Conservation (phyloP, 1,140 invertebrate genomes). For the Brachionus angularis region DNA sequence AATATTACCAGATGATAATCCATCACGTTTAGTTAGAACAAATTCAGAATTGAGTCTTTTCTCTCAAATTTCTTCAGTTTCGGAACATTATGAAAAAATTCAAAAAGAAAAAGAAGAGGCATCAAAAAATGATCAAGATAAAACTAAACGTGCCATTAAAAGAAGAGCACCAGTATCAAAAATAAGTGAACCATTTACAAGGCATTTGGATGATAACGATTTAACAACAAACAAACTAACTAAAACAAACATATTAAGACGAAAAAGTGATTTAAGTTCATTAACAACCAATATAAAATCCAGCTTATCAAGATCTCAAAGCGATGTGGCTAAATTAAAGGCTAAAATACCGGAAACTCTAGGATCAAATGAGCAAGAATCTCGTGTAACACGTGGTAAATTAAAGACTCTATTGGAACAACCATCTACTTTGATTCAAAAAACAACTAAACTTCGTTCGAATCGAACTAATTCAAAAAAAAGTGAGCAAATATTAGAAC, state of each 20-base stretch:
- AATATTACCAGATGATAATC: background rate
- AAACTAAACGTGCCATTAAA: background rate
- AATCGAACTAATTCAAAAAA: no score
- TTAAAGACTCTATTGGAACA: background rate
- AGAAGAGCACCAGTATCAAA: background rate
- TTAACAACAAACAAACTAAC: no score
- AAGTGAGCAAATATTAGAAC: slow-evolving; percentile 1
- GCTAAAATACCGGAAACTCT: no score
- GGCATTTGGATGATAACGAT: no score
- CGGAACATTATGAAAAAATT: slow-evolving; percentile 3
- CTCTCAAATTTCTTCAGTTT: slow-evolving; percentile 2
- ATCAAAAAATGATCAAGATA: no score
- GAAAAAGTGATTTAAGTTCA: background rate
- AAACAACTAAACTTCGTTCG: background rate
- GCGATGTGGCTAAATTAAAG: background rate
- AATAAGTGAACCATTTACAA: no score
- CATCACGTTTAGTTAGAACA: background rate
- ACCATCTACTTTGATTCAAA: background rate
- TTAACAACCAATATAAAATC: background rate
- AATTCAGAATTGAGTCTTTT: slow-evolving; percentile 3
- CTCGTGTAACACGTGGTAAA: background rate
- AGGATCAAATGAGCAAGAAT: no score
- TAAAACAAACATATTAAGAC: no score
- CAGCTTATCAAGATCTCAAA: background rate
- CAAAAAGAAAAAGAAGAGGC: no score